phyloP scores from a whole-genome alignment of 2,888 invertebrate genomes.

The Entomobrya proxima region DNA sequence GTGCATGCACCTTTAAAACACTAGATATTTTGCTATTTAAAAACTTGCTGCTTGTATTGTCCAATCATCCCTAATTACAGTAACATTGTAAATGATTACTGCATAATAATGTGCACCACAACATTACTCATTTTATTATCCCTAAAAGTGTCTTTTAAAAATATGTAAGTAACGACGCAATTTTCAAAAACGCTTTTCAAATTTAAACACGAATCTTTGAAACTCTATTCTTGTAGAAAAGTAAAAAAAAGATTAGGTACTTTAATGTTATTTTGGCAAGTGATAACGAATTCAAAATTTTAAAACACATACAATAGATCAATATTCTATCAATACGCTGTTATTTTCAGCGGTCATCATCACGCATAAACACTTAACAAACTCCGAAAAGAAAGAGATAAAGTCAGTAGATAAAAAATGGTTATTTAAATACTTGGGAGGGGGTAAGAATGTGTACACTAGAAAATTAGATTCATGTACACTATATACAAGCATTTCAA shows the following conservation, averaged over 20 bases:
- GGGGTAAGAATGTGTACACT: constrained; percentile 50
- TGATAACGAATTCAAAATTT: constrained; percentile 6
- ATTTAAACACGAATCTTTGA: too few species aligned
- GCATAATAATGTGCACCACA: too few species aligned
- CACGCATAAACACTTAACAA: constrained; percentile 12
- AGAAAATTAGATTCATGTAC: constrained; percentile 45
- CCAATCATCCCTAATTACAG: too few species aligned
- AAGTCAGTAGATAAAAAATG: constrained; percentile 26
- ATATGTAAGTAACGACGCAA: too few species aligned
- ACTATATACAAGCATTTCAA: constrained; percentile 52
- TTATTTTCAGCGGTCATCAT: not conserved
- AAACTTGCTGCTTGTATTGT: constrained; percentile 5
- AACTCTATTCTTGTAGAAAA: constrained; percentile 8
- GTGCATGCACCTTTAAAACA: constrained; percentile 20
- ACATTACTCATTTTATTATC: too few species aligned
- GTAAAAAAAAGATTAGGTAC: constrained; percentile 15
- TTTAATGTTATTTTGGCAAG: constrained; percentile 6
- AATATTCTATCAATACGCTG: not conserved
- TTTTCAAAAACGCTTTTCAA: too few species aligned
- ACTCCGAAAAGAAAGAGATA: not conserved
- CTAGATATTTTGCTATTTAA: constrained; percentile 34
- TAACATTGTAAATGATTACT: too few species aligned
- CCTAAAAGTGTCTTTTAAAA: not conserved
- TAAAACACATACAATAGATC: not conserved
- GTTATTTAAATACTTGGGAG: constrained; percentile 55